A percentile compares a stretch with the other conserved stretches of the same genome.
These are phyloP conservation scores for Dendroctonus ponderosae DNA, from an alignment of 1,140 invertebrate genomes.

Conservation along the genomic window DNA sequence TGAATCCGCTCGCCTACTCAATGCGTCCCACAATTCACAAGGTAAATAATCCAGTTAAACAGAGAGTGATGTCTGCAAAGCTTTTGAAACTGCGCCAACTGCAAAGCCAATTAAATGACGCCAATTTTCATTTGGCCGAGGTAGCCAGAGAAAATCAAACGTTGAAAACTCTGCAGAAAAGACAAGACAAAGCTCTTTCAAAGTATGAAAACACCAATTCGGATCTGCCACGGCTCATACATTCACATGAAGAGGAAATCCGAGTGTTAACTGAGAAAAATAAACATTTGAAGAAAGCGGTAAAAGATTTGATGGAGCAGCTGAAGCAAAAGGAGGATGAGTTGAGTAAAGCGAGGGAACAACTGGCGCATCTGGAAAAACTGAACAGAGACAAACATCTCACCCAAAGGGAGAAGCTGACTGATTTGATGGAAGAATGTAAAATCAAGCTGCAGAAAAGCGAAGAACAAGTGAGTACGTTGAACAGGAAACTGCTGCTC, in stretches of 20 bases:
- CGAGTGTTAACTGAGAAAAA: constrained; percentile 67
- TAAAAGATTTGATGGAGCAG: constrained; percentile 60
- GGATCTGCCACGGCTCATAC: constrained; percentile 67
- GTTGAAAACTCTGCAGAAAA: constrained; percentile 69
- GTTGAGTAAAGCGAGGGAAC: constrained; percentile 61
- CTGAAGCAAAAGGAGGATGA: constrained; percentile 68
- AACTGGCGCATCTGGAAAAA: constrained; percentile 63
- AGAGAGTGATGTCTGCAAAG: constrained; percentile 73
- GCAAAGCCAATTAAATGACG: constrained; percentile 76
- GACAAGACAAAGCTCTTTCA: constrained; percentile 70
- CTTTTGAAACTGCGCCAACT: constrained; percentile 69
- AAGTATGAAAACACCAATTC: constrained; percentile 66
- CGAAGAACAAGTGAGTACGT: constrained; percentile 65
- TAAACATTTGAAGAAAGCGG: constrained; percentile 63
- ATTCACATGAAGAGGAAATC: constrained; percentile 74
- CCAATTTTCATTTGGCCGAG: constrained; percentile 74
- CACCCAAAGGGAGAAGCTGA: constrained; percentile 68
- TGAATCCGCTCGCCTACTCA: constrained; percentile 43
- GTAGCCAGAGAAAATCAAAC: constrained; percentile 72
- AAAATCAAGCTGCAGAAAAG: constrained; percentile 64
- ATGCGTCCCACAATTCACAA: constrained; percentile 27
- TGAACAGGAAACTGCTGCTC: constrained; percentile 65
- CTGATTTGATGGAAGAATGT: constrained; percentile 62
- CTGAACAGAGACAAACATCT: constrained; percentile 65
- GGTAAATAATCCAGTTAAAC: constrained; percentile 54